phyloP scores from a whole-genome alignment of 2,797 vertebrate genomes.

The Protonibea diacanthus region DNA sequence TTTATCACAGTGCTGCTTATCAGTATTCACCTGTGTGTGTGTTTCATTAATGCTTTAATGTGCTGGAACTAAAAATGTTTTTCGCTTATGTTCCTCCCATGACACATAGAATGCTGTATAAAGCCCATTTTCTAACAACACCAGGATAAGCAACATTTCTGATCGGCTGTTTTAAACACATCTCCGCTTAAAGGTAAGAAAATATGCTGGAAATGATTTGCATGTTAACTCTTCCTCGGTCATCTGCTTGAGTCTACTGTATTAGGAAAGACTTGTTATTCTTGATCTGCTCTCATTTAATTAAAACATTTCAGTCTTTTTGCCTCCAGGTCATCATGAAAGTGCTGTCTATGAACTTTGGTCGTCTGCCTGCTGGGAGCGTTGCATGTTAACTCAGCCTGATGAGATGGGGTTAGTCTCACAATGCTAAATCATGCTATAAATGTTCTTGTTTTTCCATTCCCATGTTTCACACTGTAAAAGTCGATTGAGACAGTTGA shows the following conservation, averaged over 20 bases:
- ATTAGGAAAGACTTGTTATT: background rate
- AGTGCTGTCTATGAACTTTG: constrained; percentile 47
- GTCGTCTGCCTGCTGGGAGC: constrained; percentile 43
- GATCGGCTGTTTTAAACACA: background rate
- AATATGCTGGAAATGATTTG: no score
- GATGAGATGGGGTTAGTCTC: constrained; percentile 55
- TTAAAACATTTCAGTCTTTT: background rate
- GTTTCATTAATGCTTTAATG: constrained; percentile 71
- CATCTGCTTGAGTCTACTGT: background rate
- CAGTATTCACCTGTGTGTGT: constrained; percentile 55
- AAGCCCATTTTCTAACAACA: constrained; percentile 17
- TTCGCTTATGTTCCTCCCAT: constrained; percentile 37
- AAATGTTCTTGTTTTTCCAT: background rate
- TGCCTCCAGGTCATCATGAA: constrained; percentile 60
- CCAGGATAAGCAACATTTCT: constrained; percentile 5
- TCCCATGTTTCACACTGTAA: no score
- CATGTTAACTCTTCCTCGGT: background rate
- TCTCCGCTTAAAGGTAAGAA: constrained; percentile 36
- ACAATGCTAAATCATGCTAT: background rate
- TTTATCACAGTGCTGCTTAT: constrained; percentile 49
- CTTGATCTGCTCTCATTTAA: background rate
- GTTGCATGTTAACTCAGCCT: constrained; percentile 28
- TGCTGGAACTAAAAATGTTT: constrained; percentile 73
- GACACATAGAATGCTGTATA: constrained; percentile 48
- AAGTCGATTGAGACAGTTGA: no score